A percentile compares a stretch with the other conserved stretches of the same genome.
These are phyloP conservation scores for Deilephila elpenor DNA, from an alignment of 2,888 invertebrate species.

Conservation along the genomic window DNA sequence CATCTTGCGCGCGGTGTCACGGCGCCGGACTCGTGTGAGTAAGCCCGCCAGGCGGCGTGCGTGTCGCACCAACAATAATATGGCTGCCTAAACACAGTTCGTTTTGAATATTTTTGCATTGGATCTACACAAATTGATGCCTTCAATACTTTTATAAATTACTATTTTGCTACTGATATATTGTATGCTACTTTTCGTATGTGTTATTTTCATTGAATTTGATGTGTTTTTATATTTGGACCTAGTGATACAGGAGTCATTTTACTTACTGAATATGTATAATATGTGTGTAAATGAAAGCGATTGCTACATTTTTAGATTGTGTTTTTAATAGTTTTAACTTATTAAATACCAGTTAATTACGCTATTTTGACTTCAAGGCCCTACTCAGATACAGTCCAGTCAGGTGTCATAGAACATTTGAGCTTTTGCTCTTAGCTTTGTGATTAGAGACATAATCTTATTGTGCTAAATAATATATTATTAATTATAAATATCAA, in stretches of 20 bases:
- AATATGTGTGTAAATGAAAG: not conserved
- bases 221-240: not conserved
- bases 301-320: not conserved
- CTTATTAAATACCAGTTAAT: no score
- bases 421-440: not conserved
- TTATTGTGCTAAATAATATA: no score
- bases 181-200: not conserved
- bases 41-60: conserved; percentile 78
- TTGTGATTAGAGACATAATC: not conserved
- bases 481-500: no score
- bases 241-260: not conserved
- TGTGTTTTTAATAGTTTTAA: no score
- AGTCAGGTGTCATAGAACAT: no score
- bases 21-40: conserved; percentile 56
- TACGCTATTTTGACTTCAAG: not conserved
- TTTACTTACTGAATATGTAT: not conserved
- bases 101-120: conserved; percentile 81
- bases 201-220: not conserved
- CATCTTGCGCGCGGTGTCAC: conserved; percentile 73
- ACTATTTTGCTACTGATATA: not conserved
- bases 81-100: conserved; percentile 64
- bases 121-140: conserved; percentile 47
- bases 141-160: conserved; percentile 30
- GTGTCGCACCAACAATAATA: conserved; percentile 69
- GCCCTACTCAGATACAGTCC: not conserved